A percentile compares a stretch with the other conserved stretches of the same genome.
Conservation (phyloP, 2,113 vertebrate genomes). For the Phylloscopus trochilus region DNA sequence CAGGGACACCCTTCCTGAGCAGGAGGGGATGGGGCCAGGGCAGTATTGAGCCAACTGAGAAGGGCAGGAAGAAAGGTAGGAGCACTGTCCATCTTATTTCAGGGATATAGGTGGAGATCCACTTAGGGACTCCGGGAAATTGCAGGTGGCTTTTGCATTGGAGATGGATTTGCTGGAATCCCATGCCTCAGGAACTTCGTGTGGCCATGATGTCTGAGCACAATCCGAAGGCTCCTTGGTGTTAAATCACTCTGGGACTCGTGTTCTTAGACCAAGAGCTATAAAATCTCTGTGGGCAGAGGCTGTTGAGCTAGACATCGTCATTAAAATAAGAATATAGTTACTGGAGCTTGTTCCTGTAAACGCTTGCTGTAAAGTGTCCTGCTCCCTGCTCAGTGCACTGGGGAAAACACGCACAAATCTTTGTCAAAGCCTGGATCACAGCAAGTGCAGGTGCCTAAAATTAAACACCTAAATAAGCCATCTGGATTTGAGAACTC, state of each 20-base stretch:
- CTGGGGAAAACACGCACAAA: neutral
- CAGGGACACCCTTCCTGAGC: neutral
- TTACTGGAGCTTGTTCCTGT: neutral
- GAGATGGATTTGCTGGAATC: slow-evolving; percentile 6
- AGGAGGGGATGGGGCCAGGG: neutral
- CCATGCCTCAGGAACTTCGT: neutral
- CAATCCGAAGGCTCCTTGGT: neutral
- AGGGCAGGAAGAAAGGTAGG: neutral
- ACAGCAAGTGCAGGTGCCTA: neutral
- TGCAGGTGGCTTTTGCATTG: slow-evolving; percentile 16
- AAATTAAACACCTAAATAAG: neutral
- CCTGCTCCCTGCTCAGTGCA: neutral
- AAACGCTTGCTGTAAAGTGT: neutral
- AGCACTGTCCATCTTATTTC: neutral
- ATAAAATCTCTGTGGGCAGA: neutral
- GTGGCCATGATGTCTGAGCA: neutral
- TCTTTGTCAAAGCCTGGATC: neutral
- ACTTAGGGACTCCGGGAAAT: neutral
- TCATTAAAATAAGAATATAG: neutral
- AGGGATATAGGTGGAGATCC: neutral
- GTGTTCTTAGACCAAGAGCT: neutral
- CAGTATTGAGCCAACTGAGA: neutral
- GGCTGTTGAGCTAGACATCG: neutral
- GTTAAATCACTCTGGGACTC: neutral
- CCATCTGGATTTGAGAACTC: neutral